Evolutionary conservation across 2,113 vertebrate genomes (phyloP).

Genomic region (Melanerpes aurifrons): DNA sequence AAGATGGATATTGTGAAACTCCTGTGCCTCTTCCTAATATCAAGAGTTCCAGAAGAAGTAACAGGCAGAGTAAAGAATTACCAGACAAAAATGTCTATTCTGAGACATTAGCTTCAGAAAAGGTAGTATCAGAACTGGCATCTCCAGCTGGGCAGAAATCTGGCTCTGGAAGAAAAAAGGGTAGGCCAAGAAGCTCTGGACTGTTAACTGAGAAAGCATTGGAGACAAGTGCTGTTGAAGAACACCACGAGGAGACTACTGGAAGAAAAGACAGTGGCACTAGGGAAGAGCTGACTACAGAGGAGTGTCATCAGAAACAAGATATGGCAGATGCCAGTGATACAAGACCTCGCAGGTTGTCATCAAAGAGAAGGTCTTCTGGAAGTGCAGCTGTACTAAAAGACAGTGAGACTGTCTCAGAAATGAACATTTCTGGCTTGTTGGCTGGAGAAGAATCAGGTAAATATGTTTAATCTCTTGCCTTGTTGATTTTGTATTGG

Average conservation of each 20-base stretch:
- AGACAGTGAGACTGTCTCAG: background rate
- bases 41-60: constrained; percentile 18
- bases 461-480: background rate
- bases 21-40: background rate
- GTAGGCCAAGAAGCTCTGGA: background rate
- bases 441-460: background rate
- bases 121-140: background rate
- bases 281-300: background rate
- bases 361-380: constrained; percentile 41
- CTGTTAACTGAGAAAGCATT: background rate
- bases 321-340: background rate
- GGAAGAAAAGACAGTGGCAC: background rate
- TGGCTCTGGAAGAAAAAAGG: background rate
- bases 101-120: background rate
- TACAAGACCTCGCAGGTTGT: background rate
- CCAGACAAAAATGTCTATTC: background rate
- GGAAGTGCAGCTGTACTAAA: background rate
- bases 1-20: background rate
- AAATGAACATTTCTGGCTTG: background rate
- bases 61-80: background rate
- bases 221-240: background rate
- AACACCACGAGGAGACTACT: accelerated
- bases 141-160: background rate
- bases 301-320: background rate
- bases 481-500: background rate